Percentiles rank a stretch among this genome's conserved stretches.
These are phyloP conservation scores for Campoplex capitator DNA, from an alignment of 2,888 invertebrate species.

Conservation along the genomic window DNA sequence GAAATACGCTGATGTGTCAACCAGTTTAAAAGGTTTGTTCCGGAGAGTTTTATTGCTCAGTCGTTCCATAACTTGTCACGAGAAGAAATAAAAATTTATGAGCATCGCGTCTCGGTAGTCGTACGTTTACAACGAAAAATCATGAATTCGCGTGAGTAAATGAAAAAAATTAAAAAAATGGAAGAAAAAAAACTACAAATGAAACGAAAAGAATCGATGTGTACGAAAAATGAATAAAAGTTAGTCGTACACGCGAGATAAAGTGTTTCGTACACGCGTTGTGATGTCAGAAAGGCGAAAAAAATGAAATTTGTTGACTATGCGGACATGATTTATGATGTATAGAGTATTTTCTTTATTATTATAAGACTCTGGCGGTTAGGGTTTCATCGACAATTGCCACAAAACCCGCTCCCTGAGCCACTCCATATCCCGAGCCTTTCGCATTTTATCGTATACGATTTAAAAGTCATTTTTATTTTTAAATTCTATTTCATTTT, in stretches of 20 bases:
- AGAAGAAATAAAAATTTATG: neutral
- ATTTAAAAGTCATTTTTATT: neutral
- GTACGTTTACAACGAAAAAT: neutral
- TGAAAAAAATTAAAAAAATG: neutral
- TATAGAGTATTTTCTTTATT: conserved; percentile 52
- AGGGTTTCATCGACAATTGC: conserved; percentile 82
- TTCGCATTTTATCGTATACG: neutral
- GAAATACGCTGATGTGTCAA: neutral
- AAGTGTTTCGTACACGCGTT: conserved; percentile 29
- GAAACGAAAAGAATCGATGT: neutral
- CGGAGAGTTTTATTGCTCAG: neutral
- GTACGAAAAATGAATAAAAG: neutral
- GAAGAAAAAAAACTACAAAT: neutral
- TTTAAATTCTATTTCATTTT: neutral
- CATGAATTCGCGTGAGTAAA: neutral
- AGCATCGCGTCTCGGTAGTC: neutral
- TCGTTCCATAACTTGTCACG: neutral
- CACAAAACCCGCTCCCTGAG: conserved; percentile 81
- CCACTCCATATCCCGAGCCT: conserved; percentile 67
- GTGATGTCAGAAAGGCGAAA: conserved; percentile 27
- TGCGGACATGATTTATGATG: conserved; percentile 55
- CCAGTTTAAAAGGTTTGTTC: neutral
- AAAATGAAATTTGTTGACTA: conserved; percentile 39
- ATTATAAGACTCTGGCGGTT: conserved; percentile 77
- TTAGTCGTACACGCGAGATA: conserved; percentile 22